Evolutionary conservation across 1,140 invertebrate genomes (phyloP), one percentile per base, ranked within the genome.

Genomic region (Globodera rostochiensis): DNA sequence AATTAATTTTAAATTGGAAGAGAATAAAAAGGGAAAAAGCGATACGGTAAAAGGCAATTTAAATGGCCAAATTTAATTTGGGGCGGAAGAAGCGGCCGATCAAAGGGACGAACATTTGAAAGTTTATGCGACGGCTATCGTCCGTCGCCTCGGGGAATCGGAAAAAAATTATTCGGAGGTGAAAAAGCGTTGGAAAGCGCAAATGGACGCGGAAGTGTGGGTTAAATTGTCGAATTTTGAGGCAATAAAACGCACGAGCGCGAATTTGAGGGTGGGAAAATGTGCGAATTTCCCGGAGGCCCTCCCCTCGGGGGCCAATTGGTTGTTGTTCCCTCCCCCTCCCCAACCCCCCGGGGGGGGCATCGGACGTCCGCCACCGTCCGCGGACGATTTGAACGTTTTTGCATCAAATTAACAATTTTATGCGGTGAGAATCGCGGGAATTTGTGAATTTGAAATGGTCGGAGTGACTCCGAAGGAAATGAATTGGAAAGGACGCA

Each of bases 361-460:
- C 36, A 36, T 19, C 57, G 57, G 57, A 64, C 19, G 57, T 64
- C 57, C 11, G 57, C 50, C 50, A 53, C 50, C 50, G 50, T 53
- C 50, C 50, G 50, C 50, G 50, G 5, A 64, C 57, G 57, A 64
- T 64, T 64, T 64, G 57, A 64, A 64, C 57, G 57, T 19, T 19
- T 64, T 64, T 64, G 57, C 57, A 64, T 64, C 57, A 64, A 64
- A 64, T 64, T 64, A 64, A 64, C 11, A 13, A 64, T 15, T 64
- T 64, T 64, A 64, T 64, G 57, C 57, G 57, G 57, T 64, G 57
- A 19, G 57, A 64, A 64, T 64, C 57, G 57, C 57, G 57, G 57
- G 57, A 64, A 64, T 64, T 64, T 64, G 57, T 64, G 57, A 64
- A 64, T 64, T 64, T 64, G 9, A 45, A 74, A 74, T 45, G 53